A percentile compares a stretch with the other conserved stretches of the same genome.
Conservation (phyloP, 2,113 vertebrate species). For the Neolamprologus longior region DNA sequence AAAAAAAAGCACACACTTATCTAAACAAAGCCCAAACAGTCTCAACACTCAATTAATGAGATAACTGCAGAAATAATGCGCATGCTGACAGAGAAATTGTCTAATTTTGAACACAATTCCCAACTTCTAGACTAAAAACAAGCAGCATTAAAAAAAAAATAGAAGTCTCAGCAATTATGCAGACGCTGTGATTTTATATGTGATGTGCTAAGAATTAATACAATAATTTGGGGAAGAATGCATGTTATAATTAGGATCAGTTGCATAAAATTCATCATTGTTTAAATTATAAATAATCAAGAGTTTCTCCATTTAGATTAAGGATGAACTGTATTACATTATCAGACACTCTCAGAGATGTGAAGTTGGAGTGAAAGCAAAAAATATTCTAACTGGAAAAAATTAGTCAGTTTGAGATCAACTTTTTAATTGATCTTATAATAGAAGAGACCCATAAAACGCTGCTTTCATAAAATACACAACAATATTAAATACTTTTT, state of each 20-base stretch:
- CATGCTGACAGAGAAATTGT: background rate
- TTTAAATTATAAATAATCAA: background rate
- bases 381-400: background rate
- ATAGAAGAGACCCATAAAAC: background rate
- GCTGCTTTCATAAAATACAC: background rate
- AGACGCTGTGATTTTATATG: background rate
- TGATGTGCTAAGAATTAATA: background rate
- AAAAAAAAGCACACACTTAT: background rate
- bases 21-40: background rate
- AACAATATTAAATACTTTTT: background rate
- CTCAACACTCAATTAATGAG: conserved; percentile 9
- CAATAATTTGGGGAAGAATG: background rate
- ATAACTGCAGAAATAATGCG: conserved; percentile 29
- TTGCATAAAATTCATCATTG: background rate
- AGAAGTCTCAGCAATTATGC: background rate
- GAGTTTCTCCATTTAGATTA: background rate
- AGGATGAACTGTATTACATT: background rate
- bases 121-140: background rate
- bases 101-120: conserved; percentile 1
- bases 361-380: background rate
- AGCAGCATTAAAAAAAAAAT: background rate
- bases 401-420: background rate
- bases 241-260: background rate
- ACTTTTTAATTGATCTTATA: background rate
- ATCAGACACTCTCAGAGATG: background rate